Evolutionary conservation across 92 coral and sea anemone species (phyloP).

Genomic region (Parazoanthus atlanticus): DNA sequence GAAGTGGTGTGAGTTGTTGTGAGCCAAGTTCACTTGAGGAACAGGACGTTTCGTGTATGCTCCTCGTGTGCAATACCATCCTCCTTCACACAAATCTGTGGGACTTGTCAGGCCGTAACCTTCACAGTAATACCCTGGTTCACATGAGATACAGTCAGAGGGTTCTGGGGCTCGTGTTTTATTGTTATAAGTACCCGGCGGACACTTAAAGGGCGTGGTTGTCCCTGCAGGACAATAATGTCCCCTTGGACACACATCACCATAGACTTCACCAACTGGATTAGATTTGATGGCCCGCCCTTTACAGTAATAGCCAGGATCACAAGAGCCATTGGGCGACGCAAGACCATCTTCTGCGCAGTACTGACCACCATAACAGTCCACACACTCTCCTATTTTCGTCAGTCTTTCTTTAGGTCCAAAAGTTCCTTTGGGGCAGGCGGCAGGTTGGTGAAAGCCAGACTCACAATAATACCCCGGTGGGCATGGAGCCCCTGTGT

Average conservation of each 20-base stretch:
- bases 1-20: conserved; percentile 85
- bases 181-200: conserved; percentile 96
- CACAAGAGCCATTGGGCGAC: conserved; percentile 89
- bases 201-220: conserved; percentile 96
- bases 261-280: conserved; percentile 79
- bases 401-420: conserved; percentile 77
- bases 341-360: conserved; percentile 84
- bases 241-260: conserved; percentile 87
- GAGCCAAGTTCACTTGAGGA: conserved; percentile 53
- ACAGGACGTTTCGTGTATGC: conserved; percentile 85
- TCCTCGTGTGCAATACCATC: conserved; percentile 91
- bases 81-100: conserved; percentile 87
- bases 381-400: conserved; percentile 75
- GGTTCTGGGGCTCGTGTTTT: conserved; percentile 75
- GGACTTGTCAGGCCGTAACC: conserved; percentile 87
- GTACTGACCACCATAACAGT: conserved; percentile 90
- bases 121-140: conserved; percentile 90
- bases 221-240: conserved; percentile 83
- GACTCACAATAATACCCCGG: conserved; percentile 80
- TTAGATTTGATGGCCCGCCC: conserved; percentile 84
- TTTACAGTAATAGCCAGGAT: conserved; percentile 87
- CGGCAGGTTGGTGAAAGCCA: conserved; percentile 80
- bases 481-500: conserved; percentile 92
- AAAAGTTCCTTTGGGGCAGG: conserved; percentile 92
- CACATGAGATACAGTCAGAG: conserved; percentile 87